Conservation (phyloP, 2,113 vertebrate genomes). For the Nanorana parkeri region DNA sequence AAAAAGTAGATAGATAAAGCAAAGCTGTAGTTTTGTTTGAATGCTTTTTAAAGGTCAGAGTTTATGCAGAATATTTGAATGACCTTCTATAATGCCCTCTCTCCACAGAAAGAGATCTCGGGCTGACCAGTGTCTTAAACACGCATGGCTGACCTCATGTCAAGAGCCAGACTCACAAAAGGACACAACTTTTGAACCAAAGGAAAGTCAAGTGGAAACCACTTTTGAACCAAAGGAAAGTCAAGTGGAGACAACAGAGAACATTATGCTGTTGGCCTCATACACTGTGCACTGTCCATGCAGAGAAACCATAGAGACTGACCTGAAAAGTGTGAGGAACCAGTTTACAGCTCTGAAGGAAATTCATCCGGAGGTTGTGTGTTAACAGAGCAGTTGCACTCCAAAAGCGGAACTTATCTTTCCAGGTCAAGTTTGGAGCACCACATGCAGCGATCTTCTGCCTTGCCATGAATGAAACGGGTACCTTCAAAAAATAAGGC, state of each 20-base stretch:
- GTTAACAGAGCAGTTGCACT: conserved; percentile 62
- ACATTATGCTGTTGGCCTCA: conserved; percentile 68
- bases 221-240: conserved; percentile 74
- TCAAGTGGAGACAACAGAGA: conserved; percentile 70
- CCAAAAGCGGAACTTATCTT: conserved; percentile 5
- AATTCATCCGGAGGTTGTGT: conserved; percentile 78
- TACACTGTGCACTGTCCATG: conserved; percentile 66
- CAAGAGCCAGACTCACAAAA: conserved; percentile 61
- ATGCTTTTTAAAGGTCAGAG: too few species aligned
- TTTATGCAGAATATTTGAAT: too few species aligned
- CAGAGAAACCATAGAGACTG: conserved; percentile 67
- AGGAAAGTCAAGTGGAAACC: conserved; percentile 76
- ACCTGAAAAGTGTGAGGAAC: conserved; percentile 70
- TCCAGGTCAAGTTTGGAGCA: neutral
- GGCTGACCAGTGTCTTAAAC: conserved; percentile 76
- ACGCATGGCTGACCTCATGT: conserved; percentile 76
- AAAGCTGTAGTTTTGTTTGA: too few species aligned
- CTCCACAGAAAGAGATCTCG: conserved; percentile 74
- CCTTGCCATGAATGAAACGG: conserved; percentile 18
- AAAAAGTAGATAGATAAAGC: too few species aligned
- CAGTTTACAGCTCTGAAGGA: conserved; percentile 72
- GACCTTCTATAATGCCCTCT: neutral
- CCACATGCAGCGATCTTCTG: neutral
- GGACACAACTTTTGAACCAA: conserved; percentile 69
- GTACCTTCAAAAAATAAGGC: neutral